These are phyloP conservation scores for Catostomus latipinnis DNA, from an alignment of 2,797 vertebrate species.

Conservation along the genomic window DNA sequence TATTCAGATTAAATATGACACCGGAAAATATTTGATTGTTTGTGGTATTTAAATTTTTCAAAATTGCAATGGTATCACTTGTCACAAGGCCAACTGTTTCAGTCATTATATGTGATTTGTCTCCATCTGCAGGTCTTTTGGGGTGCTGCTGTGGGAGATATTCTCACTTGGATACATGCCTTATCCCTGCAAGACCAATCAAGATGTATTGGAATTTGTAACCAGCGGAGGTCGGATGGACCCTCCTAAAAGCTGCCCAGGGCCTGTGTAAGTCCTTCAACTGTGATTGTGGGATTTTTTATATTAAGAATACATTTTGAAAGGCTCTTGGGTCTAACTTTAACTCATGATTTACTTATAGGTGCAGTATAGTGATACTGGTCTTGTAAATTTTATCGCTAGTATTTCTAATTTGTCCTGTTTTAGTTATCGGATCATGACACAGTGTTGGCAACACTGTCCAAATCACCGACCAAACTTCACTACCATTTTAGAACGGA, in stretches of 20 bases:
- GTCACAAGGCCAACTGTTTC: background rate
- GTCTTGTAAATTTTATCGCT: background rate
- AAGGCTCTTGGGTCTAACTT: background rate
- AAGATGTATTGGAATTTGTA: conserved; percentile 92
- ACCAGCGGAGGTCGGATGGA: conserved; percentile 91
- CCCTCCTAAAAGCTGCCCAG: conserved; percentile 88
- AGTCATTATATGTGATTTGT: conserved; percentile 50
- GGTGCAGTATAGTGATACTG: background rate
- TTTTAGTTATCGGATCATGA: conserved; percentile 90
- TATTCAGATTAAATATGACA: background rate
- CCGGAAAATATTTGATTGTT: background rate
- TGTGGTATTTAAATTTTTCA: background rate
- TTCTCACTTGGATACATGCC: conserved; percentile 94
- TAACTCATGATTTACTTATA: background rate
- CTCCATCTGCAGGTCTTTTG: conserved; percentile 89
- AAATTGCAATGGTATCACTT: background rate
- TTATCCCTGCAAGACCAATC: conserved; percentile 92
- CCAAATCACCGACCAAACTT: conserved; percentile 90
- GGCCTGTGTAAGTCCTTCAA: conserved; percentile 87
- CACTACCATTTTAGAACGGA: conserved; percentile 88
- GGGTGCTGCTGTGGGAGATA: conserved; percentile 95
- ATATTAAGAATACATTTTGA: background rate
- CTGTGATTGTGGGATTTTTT: background rate
- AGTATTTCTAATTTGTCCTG: conserved; percentile 12
- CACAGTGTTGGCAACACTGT: conserved; percentile 93